These are phyloP conservation scores for Dreissena rostriformis DNA, from an alignment of 1,140 invertebrate species.

Conservation along the genomic window DNA sequence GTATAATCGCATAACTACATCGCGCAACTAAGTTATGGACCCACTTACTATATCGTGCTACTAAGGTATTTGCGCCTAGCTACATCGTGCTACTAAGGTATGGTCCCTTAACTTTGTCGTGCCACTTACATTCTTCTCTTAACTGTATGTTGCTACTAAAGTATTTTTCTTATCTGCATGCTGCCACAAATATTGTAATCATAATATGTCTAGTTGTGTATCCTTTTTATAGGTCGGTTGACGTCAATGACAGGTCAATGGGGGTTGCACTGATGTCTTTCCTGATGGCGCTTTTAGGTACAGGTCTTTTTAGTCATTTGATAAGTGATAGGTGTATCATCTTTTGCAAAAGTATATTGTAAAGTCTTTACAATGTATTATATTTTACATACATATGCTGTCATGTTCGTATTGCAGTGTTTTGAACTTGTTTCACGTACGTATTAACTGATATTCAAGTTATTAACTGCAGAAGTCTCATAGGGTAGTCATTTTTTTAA, in stretches of 20 bases:
- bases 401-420: neutral
- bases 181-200: neutral
- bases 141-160: too few species aligned
- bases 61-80: too few species aligned
- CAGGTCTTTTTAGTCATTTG: neutral
- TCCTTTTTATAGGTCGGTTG: constrained; percentile 31
- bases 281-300: constrained; percentile 37
- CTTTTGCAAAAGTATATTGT: neutral
- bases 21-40: too few species aligned
- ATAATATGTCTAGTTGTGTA: neutral
- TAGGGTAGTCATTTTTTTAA: too few species aligned
- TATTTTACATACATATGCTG: neutral
- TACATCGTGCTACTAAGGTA: too few species aligned
- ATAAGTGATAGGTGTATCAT: neutral
- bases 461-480: too few species aligned
- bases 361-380: neutral
- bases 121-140: too few species aligned
- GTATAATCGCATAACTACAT: too few species aligned
- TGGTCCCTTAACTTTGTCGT: too few species aligned
- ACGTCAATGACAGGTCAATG: constrained; percentile 39
- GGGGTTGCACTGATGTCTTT: constrained; percentile 45
- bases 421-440: neutral
- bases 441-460: neutral
- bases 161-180: neutral
- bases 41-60: too few species aligned